Conservation (phyloP, 2,888 invertebrate genomes). For the Netelia melanura region DNA sequence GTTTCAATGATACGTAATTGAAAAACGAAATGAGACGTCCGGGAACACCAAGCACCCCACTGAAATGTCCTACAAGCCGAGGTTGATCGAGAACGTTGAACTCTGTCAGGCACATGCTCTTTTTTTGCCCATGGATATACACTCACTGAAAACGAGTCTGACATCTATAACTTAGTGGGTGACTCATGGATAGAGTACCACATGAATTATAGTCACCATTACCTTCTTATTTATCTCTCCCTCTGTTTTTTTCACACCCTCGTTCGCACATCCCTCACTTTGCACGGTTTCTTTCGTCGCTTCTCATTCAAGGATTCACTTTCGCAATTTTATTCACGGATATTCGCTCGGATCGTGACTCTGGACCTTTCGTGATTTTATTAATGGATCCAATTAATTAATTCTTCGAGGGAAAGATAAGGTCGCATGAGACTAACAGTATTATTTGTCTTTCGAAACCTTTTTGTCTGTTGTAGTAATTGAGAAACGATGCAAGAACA, state of each 20-base stretch:
- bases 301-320: no score
- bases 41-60: constrained; percentile 33
- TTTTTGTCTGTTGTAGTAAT: no score
- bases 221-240: constrained; percentile 42
- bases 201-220: constrained; percentile 44
- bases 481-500: no score
- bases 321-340: neutral
- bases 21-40: constrained; percentile 11
- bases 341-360: neutral
- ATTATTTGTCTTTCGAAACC: neutral
- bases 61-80: constrained; percentile 41
- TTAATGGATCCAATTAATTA: neutral
- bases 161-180: constrained; percentile 38
- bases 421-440: neutral
- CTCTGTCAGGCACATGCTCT: neutral
- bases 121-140: constrained; percentile 4
- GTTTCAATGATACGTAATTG: constrained; percentile 3
- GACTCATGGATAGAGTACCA: constrained; percentile 33
- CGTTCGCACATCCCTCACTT: constrained; percentile 14
- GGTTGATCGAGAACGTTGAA: constrained; percentile 24
- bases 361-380: no score
- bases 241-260: constrained; percentile 7
- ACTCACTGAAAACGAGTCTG: neutral
- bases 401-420: constrained; percentile 1
- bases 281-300: neutral